Evolutionary conservation across 1,140 invertebrate species (phyloP).

Genomic region (Trinorchestia longiramus): DNA sequence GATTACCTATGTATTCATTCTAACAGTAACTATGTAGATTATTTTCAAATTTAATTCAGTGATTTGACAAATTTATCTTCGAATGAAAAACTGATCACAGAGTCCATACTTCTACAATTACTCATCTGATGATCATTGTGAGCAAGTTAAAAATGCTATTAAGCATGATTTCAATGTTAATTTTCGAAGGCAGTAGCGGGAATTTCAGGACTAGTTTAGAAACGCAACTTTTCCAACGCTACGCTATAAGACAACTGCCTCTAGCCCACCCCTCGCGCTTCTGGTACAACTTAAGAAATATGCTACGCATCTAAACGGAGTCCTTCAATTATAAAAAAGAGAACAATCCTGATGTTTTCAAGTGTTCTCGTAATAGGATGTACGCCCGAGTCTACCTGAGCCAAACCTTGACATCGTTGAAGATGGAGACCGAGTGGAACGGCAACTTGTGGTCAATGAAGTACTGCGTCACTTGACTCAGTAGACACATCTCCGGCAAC

Average conservation of each 20-base stretch:
- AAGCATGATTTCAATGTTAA: no score
- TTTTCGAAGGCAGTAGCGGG: no score
- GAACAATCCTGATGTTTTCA: background rate
- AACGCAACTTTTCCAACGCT: background rate
- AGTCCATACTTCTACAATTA: background rate
- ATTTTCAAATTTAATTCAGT: background rate
- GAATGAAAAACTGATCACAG: background rate
- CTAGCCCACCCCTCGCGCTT: background rate
- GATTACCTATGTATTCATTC: background rate
- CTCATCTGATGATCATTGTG: background rate
- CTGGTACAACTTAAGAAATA: background rate
- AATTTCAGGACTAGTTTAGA: no score
- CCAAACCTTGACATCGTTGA: constrained; percentile 90
- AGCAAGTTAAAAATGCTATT: background rate
- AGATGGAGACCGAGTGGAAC: constrained; percentile 95
- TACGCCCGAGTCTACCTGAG: background rate
- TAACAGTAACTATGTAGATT: background rate
- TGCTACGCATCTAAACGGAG: background rate
- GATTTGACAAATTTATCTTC: background rate
- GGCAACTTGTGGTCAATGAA: constrained; percentile 90
- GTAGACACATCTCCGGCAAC: constrained; percentile 92
- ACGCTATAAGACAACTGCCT: background rate
- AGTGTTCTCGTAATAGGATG: background rate
- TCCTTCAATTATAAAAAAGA: background rate
- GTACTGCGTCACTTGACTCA: constrained; percentile 94